Base-by-base conservation (phyloP, 2,888 invertebrate genomes). In the Hofmannophila pseudospretella region DNA sequence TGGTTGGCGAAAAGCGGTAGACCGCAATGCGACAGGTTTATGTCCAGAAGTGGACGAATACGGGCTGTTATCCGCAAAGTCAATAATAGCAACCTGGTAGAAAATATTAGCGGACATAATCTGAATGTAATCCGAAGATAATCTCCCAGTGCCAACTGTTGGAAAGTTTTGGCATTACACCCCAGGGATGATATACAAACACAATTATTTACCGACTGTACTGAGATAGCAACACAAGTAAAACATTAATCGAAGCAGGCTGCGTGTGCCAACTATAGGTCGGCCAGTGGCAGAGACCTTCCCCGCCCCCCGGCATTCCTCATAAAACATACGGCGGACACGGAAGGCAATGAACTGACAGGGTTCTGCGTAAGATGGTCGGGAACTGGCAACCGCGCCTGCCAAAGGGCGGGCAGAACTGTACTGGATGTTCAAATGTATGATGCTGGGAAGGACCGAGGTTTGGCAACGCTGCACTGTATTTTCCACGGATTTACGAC, bases 241-340 rank as follows among this genome's bases (percentile, higher is more conserved):
- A 68, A 72, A 75, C 73, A 74, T 70, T 71, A 70, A 75, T 72
- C 74, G 69, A 68, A 58, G 49, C 47, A 50, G 60, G 55, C 59
- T 41, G 54, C 52, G 59, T 53, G 61, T 60, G 69, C 64, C 56
- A 41, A 38, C 22, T 26, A 23, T 13, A 11, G 23, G 12, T 20
- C 19, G 31, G 22, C 36, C 38, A 41, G 34, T 7, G 20, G 13
- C 32, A 39, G 45, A 49, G 74, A 69, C 42, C 74, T 56, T 40
- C 64, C 63, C 43, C 61, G 49, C 51, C 56, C 58, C 62, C 54
- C 58, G 41, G 49, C 34, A 38, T 41, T 42, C 44, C 46, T 41
- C 48, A 45, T 45, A 43, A 35, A 48, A 46, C 52, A 43, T 39
- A 42, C 34, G 29, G 42, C 36, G 41, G 42, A 33, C 45, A 52